phyloP scores from a whole-genome alignment of 2,888 invertebrate genomes.

The Aspidiotus destructor region DNA sequence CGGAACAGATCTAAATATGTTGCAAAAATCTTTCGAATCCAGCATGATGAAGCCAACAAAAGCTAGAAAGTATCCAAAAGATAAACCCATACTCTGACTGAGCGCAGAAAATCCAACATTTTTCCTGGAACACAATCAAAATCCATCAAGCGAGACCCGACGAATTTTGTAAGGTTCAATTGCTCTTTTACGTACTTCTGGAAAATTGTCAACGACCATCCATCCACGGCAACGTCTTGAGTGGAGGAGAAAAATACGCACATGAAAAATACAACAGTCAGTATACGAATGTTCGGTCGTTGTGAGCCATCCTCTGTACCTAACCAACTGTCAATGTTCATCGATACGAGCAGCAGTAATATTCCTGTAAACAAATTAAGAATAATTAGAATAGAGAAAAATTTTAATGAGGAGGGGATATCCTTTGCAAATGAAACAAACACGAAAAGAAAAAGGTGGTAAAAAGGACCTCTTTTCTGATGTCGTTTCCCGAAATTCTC shows the following conservation, averaged over 20 bases:
- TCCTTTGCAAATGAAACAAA: too few relatives aligned
- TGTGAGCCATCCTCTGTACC: constrained; percentile 5
- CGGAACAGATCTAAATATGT: background rate
- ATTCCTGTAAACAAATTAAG: constrained; percentile 3
- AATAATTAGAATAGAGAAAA: constrained; percentile 5
- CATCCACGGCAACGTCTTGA: constrained; percentile 28
- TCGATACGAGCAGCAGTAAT: background rate
- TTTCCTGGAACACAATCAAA: constrained; percentile 47
- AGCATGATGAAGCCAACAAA: constrained; percentile 92
- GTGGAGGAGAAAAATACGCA: constrained; percentile 14
- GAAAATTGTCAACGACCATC: constrained; percentile 29
- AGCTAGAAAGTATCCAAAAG: constrained; percentile 91
- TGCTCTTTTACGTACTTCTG: constrained; percentile 34
- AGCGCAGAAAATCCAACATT: constrained; percentile 98
- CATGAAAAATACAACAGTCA: constrained; percentile 9
- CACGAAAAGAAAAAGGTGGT: too few relatives aligned
- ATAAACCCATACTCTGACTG: constrained; percentile 97
- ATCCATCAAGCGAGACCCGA: background rate
- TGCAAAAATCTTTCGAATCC: constrained; percentile 59
- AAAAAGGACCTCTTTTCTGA: too few relatives aligned
- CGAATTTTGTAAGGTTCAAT: background rate
- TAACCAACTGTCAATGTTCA: constrained; percentile 12
- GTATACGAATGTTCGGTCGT: background rate
- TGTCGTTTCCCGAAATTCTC: too few relatives aligned
- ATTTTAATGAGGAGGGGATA: too few relatives aligned